These are phyloP conservation scores for Gallinago nigripennis DNA, from an alignment of 2,797 vertebrate species.

Conservation along the genomic window DNA sequence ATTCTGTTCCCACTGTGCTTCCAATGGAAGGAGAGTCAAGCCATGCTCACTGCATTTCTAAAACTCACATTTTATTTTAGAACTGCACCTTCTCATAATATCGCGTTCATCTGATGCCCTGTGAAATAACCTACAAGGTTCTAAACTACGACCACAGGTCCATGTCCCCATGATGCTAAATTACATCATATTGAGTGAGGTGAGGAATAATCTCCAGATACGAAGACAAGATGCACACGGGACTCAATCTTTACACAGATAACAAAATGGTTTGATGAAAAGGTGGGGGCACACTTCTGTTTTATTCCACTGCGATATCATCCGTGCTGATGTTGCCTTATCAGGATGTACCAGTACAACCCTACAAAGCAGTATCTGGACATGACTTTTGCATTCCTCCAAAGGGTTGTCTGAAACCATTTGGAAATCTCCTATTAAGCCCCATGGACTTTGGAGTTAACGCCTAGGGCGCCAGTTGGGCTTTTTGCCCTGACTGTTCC, in stretches of 20 bases:
- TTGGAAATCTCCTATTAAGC: not conserved
- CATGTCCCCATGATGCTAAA: too few species aligned
- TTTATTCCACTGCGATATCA: not conserved
- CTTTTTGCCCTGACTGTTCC: not conserved
- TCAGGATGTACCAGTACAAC: not conserved
- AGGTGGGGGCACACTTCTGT: not conserved
- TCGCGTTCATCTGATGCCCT: accelerated
- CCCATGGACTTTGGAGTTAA: not conserved
- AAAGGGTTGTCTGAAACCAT: not conserved
- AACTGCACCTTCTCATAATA: not conserved
- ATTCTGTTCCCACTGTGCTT: not conserved
- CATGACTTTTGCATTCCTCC: not conserved
- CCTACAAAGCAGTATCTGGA: not conserved
- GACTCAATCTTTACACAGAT: not conserved
- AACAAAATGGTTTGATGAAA: not conserved
- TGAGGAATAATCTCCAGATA: not conserved
- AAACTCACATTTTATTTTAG: not conserved
- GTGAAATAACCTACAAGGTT: not conserved
- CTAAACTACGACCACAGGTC: not conserved
- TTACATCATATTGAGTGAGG: not conserved
- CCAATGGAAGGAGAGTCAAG: not conserved
- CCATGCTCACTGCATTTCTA: not conserved
- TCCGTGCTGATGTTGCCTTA: not conserved
- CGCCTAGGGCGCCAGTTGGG: not conserved
- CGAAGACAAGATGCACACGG: not conserved